phyloP scores from a whole-genome alignment of 2,113 vertebrate genomes.

The Vulpes lagopus region DNA sequence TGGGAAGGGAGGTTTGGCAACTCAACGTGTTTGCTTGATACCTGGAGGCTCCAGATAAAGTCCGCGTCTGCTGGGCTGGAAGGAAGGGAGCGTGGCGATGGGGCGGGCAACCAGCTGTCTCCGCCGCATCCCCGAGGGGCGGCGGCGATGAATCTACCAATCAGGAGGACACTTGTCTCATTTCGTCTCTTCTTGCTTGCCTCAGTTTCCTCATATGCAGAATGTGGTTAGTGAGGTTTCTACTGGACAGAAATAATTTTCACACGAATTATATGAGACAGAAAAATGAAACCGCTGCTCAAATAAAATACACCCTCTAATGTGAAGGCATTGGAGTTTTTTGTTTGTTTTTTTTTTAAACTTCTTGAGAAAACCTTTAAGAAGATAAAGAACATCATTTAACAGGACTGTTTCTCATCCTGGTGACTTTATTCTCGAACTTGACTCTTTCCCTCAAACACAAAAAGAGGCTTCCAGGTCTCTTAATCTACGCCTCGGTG shows the following conservation, averaged over 20 bases:
- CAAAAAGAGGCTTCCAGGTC: background rate
- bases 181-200: background rate
- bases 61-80: background rate
- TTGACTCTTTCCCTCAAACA: background rate
- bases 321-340: background rate
- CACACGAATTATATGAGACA: background rate
- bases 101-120: background rate
- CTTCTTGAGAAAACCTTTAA: background rate
- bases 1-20: background rate
- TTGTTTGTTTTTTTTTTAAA: background rate
- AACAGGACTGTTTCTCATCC: background rate
- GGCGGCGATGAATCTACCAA: background rate
- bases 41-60: background rate
- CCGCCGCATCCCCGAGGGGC: background rate
- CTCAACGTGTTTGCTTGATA: background rate
- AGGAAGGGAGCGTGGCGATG: background rate
- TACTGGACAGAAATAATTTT: constrained; percentile 49
- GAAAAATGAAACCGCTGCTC: background rate
- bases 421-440: background rate
- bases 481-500: background rate
- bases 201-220: background rate
- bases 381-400: background rate
- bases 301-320: constrained; percentile 17
- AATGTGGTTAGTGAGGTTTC: constrained; percentile 32
- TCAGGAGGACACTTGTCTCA: background rate